Evolutionary conservation across 2,113 vertebrate species (phyloP).

Genomic region (Mellivora capensis): DNA sequence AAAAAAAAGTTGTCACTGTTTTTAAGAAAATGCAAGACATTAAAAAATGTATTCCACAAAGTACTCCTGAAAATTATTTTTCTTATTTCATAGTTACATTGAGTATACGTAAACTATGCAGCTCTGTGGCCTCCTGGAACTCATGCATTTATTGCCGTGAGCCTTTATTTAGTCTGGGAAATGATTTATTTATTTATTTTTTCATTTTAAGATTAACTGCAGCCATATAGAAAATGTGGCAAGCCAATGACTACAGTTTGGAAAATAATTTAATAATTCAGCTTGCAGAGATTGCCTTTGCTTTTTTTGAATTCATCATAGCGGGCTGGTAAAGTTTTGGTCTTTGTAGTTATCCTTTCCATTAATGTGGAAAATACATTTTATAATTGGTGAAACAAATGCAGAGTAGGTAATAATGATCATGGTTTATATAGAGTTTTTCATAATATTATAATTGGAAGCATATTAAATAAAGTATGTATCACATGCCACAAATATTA

Average conservation of each 20-base stretch:
- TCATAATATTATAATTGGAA: conserved; percentile 17
- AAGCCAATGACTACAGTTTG: neutral
- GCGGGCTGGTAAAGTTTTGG: neutral
- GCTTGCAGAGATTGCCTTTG: neutral
- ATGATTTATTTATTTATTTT: neutral
- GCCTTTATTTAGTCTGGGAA: neutral
- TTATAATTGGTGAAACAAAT: conserved; percentile 34
- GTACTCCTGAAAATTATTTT: neutral
- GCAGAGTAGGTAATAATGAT: neutral
- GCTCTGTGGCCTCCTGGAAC: neutral
- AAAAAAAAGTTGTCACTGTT: neutral
- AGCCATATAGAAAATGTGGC: neutral
- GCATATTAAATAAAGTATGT: conserved; percentile 18
- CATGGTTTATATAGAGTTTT: neutral
- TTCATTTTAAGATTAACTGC: neutral
- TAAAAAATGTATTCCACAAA: neutral
- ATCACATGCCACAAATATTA: conserved; percentile 37
- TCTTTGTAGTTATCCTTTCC: conserved; percentile 23
- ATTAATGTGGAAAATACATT: conserved; percentile 35
- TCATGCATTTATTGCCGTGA: neutral
- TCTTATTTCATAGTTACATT: neutral
- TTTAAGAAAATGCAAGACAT: neutral
- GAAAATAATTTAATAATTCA: conserved; percentile 15
- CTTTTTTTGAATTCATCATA: neutral
- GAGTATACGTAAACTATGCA: neutral